Evolutionary conservation across 2,888 invertebrate genomes (phyloP).

Genomic region (Calephelis perditalis): DNA sequence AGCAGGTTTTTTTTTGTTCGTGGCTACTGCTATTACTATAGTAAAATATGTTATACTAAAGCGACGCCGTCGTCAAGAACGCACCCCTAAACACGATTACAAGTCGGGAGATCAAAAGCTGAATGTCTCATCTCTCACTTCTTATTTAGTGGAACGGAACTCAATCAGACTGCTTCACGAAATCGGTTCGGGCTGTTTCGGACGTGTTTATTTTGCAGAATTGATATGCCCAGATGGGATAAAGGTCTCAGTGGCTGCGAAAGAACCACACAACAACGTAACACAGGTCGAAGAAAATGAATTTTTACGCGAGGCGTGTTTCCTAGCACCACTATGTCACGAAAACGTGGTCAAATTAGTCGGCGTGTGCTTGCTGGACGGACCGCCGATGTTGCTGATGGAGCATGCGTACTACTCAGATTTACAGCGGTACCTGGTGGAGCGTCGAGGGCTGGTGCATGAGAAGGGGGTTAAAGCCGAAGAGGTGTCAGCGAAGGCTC

Average conservation of each 20-base stretch:
- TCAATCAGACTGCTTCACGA: constrained; percentile 39
- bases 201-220: constrained; percentile 46
- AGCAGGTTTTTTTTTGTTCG: constrained; percentile 73
- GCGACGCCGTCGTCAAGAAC: constrained; percentile 29
- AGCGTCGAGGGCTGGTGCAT: constrained; percentile 84
- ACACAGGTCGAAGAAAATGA: constrained; percentile 86
- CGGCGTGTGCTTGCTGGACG: constrained; percentile 87
- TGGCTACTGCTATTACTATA: constrained; percentile 83
- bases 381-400: constrained; percentile 92
- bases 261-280: constrained; percentile 88
- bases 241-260: constrained; percentile 85
- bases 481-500: constrained; percentile 42
- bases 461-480: constrained; percentile 78
- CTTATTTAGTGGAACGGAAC: constrained; percentile 36
- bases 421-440: constrained; percentile 86
- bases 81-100: constrained; percentile 15
- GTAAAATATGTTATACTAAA: constrained; percentile 75
- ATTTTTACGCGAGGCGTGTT: constrained; percentile 88
- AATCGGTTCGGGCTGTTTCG: constrained; percentile 51
- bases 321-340: constrained; percentile 91
- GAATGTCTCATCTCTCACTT: constrained; percentile 32
- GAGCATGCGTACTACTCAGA: constrained; percentile 95
- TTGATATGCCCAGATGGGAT: constrained; percentile 36
- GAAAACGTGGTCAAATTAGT: constrained; percentile 89
- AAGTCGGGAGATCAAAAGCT: constrained; percentile 37